Evolutionary conservation across 2,797 vertebrate species (phyloP).

Genomic region (Acestrorhynchus altus): DNA sequence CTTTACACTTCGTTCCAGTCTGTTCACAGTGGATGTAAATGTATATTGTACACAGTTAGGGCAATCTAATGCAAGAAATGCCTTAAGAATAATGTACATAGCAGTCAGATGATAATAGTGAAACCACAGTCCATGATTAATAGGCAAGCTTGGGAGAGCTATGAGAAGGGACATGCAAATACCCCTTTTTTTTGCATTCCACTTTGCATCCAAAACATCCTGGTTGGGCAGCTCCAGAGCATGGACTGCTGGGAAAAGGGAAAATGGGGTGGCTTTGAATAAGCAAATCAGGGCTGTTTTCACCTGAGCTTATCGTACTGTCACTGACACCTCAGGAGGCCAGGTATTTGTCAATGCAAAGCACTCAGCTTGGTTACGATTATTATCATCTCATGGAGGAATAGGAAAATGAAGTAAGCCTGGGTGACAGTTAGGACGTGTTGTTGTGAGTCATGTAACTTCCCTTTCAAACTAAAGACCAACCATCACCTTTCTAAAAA

Average conservation of each 20-base stretch:
- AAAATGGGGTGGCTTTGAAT: conserved; percentile 72
- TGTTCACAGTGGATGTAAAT: background rate
- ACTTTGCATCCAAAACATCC: conserved; percentile 74
- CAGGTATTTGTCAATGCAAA: conserved; percentile 74
- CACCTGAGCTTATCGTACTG: conserved; percentile 55
- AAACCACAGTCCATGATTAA: conserved; percentile 44
- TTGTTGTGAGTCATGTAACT: conserved; percentile 54
- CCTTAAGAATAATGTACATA: background rate
- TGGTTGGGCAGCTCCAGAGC: conserved; percentile 49
- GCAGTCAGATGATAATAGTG: conserved; percentile 14
- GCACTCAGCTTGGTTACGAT: conserved; percentile 62
- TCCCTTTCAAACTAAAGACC: conserved; percentile 65
- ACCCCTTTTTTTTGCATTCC: conserved; percentile 76
- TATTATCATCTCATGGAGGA: conserved; percentile 66
- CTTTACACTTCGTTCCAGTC: background rate
- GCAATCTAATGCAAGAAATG: background rate
- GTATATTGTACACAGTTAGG: background rate
- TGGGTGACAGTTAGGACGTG: conserved; percentile 71
- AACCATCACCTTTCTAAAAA: conserved; percentile 30
- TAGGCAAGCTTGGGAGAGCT: conserved; percentile 29
- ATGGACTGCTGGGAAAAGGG: conserved; percentile 47
- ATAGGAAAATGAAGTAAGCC: conserved; percentile 73
- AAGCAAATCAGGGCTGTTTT: conserved; percentile 74
- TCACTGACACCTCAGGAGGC: conserved; percentile 38
- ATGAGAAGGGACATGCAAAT: conserved; percentile 77